Evolutionary conservation across 2,888 invertebrate genomes (phyloP).

Genomic region (Caenorhabditis drosophilae): DNA sequence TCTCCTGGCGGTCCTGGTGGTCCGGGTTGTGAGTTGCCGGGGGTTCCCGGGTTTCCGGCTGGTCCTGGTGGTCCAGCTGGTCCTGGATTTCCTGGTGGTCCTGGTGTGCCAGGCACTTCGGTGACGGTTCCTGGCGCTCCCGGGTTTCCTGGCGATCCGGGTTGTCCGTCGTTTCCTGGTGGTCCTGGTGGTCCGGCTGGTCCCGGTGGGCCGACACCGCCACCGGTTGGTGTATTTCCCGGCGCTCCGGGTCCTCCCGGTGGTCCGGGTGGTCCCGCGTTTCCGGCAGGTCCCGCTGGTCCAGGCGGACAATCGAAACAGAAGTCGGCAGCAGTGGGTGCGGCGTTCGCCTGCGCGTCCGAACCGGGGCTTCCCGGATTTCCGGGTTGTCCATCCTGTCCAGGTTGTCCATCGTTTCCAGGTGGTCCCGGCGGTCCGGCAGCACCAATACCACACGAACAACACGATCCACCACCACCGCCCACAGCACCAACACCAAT

Average conservation of each 20-base stretch:
- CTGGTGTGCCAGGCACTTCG: slow-evolving; percentile 49
- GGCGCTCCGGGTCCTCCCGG: slow-evolving; percentile 53
- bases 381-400: slow-evolving; percentile 59
- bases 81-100: slow-evolving; percentile 51
- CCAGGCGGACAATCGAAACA: slow-evolving; percentile 61
- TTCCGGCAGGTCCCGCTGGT: slow-evolving; percentile 56
- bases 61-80: slow-evolving; percentile 55
- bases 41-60: slow-evolving; percentile 51
- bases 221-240: slow-evolving; percentile 74
- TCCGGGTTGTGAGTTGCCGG: slow-evolving; percentile 45
- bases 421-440: slow-evolving; percentile 58
- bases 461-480: slow-evolving; percentile 45
- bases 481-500: slow-evolving; percentile 21
- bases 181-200: slow-evolving; percentile 57
- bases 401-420: slow-evolving; percentile 47
- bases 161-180: slow-evolving; percentile 50
- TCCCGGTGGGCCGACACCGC: slow-evolving; percentile 46
- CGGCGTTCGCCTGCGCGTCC: slow-evolving; percentile 37
- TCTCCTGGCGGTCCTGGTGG: slow-evolving; percentile 57
- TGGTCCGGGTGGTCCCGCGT: slow-evolving; percentile 54
- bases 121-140: slow-evolving; percentile 54
- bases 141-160: slow-evolving; percentile 50
- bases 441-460: slow-evolving; percentile 57
- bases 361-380: slow-evolving; percentile 50
- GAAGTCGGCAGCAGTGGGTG: slow-evolving; percentile 47